Base-by-base conservation (phyloP, 1,140 invertebrate species). In the Penaeus japonicus region DNA sequence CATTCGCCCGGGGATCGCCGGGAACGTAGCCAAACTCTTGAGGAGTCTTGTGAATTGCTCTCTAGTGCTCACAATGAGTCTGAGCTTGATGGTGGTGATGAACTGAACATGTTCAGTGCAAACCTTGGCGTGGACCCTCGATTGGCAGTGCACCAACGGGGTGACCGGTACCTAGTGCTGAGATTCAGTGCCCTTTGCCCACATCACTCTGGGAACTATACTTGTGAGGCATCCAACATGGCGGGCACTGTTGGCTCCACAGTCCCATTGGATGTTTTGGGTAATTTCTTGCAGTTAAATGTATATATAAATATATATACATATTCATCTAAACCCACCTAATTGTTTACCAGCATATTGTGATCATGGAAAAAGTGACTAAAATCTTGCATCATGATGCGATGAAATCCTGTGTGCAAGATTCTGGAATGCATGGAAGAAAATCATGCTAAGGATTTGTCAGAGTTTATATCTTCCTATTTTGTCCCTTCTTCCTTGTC, bases 171-270 rank as follows among this genome's bases (percentile, higher is more conserved):
- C 65, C 89, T 88, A 20, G 83, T 73, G 39, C 85, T 90, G 27
- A 89, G 70, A 47, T 90, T 90, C 81, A 78, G 85, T 4, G 53
- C 78, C n/a, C 81, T 90, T 32, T 89, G 89, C 77, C 85, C 83
- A 77, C 80, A 65, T 30, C 92, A 93, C 75, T 91, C 92, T 73
- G 93, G 93, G 57, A 92, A 92, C 80, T 94, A 93, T 90, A 92
- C 92, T 54, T 96, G 95, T 92, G 93, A 83, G 47, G 90, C 90
- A 30, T 30, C 59, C 55, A 90, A 90, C 88, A 55, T 39, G 84
- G 89, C 75, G 24, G 89, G 89, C 73, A 57, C 73, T 39, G 84
- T 73, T 75, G 35, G 57, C 35, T 77, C 81, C 54, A 85, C 89
- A 35, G 62, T 82, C 75, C 24, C 85, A 79, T 85, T 90, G 81